Conservation (phyloP, 2,888 invertebrate genomes). For the Hydraecia micacea region DNA sequence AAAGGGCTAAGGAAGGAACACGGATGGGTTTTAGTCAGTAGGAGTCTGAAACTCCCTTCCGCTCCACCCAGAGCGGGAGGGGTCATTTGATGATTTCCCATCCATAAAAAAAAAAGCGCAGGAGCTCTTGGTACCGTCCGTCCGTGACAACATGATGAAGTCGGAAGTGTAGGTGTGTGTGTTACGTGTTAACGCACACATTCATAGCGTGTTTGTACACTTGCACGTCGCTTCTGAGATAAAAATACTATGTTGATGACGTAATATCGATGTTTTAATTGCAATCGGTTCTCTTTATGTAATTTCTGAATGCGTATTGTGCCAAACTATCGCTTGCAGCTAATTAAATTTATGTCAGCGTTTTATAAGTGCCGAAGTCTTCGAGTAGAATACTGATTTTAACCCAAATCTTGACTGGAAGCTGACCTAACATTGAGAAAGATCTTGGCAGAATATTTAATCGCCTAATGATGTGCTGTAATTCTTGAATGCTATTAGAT, state of each 20-base stretch:
- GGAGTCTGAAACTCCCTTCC: no score
- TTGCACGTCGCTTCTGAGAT: background rate
- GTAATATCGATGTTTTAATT: constrained; percentile 15
- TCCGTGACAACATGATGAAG: background rate
- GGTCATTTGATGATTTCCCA: no score
- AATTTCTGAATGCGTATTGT: constrained; percentile 2
- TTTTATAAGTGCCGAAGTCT: background rate
- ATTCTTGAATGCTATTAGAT: background rate
- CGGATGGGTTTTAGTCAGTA: no score
- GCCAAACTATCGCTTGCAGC: constrained; percentile 8
- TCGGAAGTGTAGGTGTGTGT: background rate
- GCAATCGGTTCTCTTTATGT: constrained; percentile 4
- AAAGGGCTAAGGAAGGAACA: no score
- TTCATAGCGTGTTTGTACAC: background rate
- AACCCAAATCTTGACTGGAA: background rate
- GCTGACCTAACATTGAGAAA: background rate
- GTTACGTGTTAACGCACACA: background rate
- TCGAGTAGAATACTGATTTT: constrained; percentile 14
- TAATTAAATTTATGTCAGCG: constrained; percentile 14
- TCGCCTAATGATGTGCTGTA: background rate
- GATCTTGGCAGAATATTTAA: background rate
- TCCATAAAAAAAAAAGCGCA: no score
- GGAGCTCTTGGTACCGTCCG: background rate
- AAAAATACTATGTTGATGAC: background rate
- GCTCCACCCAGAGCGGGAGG: no score